A percentile compares a stretch with the other conserved stretches of the same genome.
Conservation (phyloP, 2,797 vertebrate genomes). For the Threskiornis aethiopicus region DNA sequence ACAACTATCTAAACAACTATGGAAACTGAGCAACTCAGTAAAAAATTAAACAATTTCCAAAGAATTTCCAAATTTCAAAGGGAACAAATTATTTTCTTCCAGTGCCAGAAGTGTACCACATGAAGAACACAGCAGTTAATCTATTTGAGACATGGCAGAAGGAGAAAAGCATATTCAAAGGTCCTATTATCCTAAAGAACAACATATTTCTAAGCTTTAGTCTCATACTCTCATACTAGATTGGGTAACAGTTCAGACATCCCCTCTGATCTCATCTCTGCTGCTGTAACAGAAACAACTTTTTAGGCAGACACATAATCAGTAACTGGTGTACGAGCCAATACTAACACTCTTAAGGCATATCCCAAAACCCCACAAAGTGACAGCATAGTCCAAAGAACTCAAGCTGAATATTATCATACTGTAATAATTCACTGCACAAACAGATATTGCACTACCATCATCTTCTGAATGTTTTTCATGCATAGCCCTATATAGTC, state of each 20-base stretch:
- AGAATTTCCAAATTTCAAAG: neutral
- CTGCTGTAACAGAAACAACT: neutral
- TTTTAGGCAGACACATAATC: neutral
- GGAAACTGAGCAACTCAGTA: neutral
- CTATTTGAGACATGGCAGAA: neutral
- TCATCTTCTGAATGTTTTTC: neutral
- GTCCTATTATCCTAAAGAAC: neutral
- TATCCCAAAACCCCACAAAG: neutral
- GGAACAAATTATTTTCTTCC: neutral
- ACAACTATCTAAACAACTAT: neutral
- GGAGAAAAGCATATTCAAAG: neutral
- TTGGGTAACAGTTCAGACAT: neutral
- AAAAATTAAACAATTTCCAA: neutral
- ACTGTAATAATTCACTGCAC: neutral
- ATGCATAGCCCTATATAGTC: neutral
- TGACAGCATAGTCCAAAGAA: neutral
- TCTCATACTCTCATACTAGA: neutral
- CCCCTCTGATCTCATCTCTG: neutral
- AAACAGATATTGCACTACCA: neutral
- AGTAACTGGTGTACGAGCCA: neutral
- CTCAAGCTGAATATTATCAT: neutral
- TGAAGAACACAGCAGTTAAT: neutral
- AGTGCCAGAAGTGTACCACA: neutral
- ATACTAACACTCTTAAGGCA: neutral
- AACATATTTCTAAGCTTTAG: neutral